Conservation (phyloP, 2,797 vertebrate genomes). For the Poeciliopsis paucimaculata region DNA sequence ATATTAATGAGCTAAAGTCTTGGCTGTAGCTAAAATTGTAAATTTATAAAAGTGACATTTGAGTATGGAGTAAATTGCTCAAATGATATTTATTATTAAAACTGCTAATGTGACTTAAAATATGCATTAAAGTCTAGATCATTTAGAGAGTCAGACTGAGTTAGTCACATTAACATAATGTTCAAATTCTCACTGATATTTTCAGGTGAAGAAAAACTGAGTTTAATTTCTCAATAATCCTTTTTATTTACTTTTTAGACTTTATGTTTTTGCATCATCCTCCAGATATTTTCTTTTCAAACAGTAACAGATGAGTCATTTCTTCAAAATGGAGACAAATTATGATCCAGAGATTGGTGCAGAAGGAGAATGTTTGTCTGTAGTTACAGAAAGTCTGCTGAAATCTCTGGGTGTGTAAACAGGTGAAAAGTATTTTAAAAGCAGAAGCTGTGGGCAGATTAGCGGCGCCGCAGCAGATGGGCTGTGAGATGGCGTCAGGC, state of each 20-base stretch:
- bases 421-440: slow-evolving; percentile 25
- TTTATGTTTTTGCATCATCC: neutral
- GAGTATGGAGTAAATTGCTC: neutral
- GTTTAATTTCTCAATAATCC: neutral
- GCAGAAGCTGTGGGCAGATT: slow-evolving; percentile 19
- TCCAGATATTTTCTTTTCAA: neutral
- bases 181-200: no score
- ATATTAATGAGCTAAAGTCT: neutral
- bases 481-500: slow-evolving; percentile 22
- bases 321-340: neutral
- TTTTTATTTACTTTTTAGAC: neutral
- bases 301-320: neutral
- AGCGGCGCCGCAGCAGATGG: slow-evolving; percentile 48
- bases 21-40: neutral
- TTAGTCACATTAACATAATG: no score
- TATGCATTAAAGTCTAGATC: neutral
- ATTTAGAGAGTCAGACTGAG: neutral
- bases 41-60: neutral
- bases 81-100: neutral
- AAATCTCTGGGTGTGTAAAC: slow-evolving; percentile 25
- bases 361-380: neutral
- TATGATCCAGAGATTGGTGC: neutral
- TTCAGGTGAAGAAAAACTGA: no score
- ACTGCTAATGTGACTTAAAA: neutral
- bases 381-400: neutral